A percentile compares a stretch with the other conserved stretches of the same genome.
These are phyloP conservation scores for Mus spicilegus DNA, from an alignment of 2,113 vertebrate species.

Conservation along the genomic window DNA sequence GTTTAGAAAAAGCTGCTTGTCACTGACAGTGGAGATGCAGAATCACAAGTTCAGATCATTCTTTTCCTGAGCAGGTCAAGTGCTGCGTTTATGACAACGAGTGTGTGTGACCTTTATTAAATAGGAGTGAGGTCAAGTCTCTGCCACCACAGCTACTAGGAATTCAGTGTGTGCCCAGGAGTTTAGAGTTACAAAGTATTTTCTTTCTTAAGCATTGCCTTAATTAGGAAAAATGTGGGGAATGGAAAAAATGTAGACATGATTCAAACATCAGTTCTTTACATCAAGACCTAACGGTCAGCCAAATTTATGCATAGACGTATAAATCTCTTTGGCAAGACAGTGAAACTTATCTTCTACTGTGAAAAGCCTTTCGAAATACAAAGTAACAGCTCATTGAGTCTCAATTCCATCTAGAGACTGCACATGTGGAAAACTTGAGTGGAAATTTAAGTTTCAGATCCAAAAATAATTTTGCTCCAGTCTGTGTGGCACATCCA, in stretches of 20 bases:
- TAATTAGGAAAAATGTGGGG: constrained; percentile 71
- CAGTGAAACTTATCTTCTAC: constrained; percentile 74
- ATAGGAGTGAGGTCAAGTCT: neutral
- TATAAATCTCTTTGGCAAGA: constrained; percentile 74
- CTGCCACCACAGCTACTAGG: neutral
- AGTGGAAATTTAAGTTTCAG: constrained; percentile 81
- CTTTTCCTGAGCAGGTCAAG: constrained; percentile 48
- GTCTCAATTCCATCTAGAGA: constrained; percentile 70
- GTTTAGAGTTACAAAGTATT: neutral
- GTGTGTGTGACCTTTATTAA: neutral
- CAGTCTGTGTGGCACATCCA: constrained; percentile 74
- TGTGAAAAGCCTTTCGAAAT: constrained; percentile 69
- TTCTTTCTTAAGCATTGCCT: constrained; percentile 57
- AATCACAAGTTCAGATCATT: neutral
- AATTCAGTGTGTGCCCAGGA: constrained; percentile 34
- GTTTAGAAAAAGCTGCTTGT: constrained; percentile 24
- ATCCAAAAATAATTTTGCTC: constrained; percentile 83
- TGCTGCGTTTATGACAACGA: constrained; percentile 23
- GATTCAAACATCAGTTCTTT: constrained; percentile 64
- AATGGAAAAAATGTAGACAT: constrained; percentile 70
- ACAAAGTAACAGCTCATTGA: constrained; percentile 72
- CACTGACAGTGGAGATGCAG: neutral
- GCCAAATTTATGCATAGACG: constrained; percentile 10
- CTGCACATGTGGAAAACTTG: constrained; percentile 81
- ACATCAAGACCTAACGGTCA: constrained; percentile 65